Evolutionary conservation across 2,113 vertebrate genomes (phyloP).

Genomic region (Antigone vipio): DNA sequence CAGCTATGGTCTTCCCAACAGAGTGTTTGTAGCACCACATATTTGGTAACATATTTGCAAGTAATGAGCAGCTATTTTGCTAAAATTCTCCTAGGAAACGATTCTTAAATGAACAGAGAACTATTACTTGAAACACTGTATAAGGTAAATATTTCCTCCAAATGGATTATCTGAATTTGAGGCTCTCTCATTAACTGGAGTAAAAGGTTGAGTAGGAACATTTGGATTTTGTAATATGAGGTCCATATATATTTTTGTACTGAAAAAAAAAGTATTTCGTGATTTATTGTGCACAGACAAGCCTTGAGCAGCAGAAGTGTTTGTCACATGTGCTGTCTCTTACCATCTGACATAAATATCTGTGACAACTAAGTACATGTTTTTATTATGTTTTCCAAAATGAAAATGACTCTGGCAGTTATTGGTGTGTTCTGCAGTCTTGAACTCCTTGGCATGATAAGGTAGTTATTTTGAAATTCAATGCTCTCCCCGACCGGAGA

Average conservation of each 20-base stretch:
- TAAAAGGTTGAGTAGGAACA: background rate
- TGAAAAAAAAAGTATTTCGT: background rate
- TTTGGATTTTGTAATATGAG: background rate
- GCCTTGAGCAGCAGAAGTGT: background rate
- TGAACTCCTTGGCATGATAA: background rate
- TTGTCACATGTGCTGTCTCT: background rate
- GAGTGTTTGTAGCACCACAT: background rate
- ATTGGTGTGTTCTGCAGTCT: background rate
- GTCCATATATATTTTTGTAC: background rate
- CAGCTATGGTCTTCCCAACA: background rate
- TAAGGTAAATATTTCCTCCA: background rate
- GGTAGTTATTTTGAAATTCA: background rate
- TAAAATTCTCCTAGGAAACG: background rate
- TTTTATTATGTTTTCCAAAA: background rate
- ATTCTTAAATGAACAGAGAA: background rate
- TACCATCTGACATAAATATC: background rate
- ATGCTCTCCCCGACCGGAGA: background rate
- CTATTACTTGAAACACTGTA: background rate
- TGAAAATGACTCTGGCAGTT: background rate
- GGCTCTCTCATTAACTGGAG: background rate
- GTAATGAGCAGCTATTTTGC: background rate
- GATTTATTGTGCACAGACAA: background rate
- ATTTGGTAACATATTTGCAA: background rate
- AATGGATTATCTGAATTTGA: background rate
- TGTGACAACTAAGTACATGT: background rate